These are phyloP conservation scores for Eulemur rufifrons DNA, from an alignment of 2,113 vertebrate genomes.

Conservation along the genomic window DNA sequence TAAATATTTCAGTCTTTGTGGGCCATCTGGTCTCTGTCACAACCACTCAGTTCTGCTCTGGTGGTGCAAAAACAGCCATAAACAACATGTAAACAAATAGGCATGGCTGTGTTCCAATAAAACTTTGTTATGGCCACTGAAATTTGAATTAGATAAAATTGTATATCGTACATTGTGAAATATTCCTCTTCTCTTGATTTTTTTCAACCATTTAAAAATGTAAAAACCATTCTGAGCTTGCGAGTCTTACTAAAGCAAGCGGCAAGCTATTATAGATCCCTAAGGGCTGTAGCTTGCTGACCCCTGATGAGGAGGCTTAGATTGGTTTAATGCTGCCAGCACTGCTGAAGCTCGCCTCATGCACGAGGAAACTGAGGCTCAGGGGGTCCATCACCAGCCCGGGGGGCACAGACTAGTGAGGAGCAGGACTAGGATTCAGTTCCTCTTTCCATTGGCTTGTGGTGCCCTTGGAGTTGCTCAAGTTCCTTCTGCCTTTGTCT, in stretches of 20 bases:
- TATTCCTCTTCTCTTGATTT: background rate
- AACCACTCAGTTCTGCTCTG: background rate
- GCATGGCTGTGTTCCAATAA: background rate
- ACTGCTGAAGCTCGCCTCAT: background rate
- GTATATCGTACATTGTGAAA: background rate
- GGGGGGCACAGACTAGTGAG: background rate
- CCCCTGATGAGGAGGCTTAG: background rate
- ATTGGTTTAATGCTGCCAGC: background rate
- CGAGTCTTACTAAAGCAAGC: background rate
- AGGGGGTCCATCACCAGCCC: accelerated
- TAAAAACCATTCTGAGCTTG: background rate
- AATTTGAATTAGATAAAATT: background rate
- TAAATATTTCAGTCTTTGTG: background rate
- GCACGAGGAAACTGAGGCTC: background rate
- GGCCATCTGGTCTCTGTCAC: background rate
- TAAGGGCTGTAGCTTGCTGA: accelerated
- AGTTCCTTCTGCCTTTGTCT: background rate
- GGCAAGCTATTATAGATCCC: too few species aligned
- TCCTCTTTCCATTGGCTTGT: background rate
- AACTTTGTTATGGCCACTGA: background rate
- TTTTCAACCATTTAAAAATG: background rate
- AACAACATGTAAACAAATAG: background rate
- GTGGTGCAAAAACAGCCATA: background rate
- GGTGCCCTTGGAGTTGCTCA: background rate
- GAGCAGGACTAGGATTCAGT: background rate